Conservation (phyloP, 2,113 vertebrate genomes). For the Tamias sibiricus region DNA sequence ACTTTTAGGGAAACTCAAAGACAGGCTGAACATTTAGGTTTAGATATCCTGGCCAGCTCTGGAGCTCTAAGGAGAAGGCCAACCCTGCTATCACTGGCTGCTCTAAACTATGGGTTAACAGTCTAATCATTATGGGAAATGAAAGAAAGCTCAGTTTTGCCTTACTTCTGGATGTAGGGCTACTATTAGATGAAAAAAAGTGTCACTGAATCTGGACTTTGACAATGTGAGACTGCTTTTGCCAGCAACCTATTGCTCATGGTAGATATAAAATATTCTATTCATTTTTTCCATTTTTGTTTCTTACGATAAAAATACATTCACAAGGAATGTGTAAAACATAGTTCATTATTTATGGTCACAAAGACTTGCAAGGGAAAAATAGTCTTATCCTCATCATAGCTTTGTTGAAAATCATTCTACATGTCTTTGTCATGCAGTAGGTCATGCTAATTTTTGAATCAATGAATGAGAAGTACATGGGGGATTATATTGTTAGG, state of each 20-base stretch:
- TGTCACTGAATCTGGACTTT: not conserved
- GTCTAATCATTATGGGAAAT: not conserved
- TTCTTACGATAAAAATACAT: not conserved
- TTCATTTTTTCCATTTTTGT: not conserved
- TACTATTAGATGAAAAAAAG: not conserved
- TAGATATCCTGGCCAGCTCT: not conserved
- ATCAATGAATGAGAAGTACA: not conserved
- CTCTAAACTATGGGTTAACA: not conserved
- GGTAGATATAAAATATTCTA: not conserved
- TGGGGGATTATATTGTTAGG: not conserved
- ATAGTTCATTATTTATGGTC: not conserved
- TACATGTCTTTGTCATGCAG: not conserved
- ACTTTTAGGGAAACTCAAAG: not conserved
- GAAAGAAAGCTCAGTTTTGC: not conserved
- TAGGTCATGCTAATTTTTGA: conserved; percentile 18
- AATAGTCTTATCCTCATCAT: not conserved
- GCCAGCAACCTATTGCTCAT: not conserved
- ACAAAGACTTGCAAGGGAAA: not conserved
- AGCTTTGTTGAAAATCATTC: not conserved
- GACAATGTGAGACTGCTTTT: not conserved
- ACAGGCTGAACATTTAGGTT: not conserved
- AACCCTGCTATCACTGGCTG: not conserved
- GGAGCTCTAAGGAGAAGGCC: not conserved
- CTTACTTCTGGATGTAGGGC: not conserved
- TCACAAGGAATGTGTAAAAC: not conserved